phyloP scores from a whole-genome alignment of 2,888 invertebrate genomes.

The Dasysyrphus tricinctus region DNA sequence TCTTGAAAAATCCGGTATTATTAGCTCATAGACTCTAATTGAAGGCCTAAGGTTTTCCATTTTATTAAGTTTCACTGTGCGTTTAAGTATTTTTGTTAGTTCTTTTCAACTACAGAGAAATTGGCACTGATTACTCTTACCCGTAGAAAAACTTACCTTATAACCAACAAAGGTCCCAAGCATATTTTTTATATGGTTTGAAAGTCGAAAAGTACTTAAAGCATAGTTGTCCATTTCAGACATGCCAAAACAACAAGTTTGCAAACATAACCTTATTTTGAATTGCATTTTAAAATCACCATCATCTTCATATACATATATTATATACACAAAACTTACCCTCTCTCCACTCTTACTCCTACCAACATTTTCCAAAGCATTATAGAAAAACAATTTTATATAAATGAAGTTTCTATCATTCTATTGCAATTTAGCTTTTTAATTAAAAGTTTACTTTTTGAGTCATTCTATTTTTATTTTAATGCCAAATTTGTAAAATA shows the following conservation, averaged over 20 bases:
- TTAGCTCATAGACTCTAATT: too few relatives aligned
- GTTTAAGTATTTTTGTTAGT: too few relatives aligned
- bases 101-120: too few relatives aligned
- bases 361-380: neutral
- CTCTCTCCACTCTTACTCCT: too few relatives aligned
- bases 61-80: too few relatives aligned
- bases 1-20: too few relatives aligned
- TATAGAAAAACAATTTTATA: neutral
- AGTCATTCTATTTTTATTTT: neutral
- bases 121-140: too few relatives aligned
- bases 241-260: constrained; percentile 36
- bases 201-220: neutral
- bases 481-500: constrained; percentile 19
- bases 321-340: too few relatives aligned
- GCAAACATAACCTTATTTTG: constrained; percentile 30
- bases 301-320: neutral
- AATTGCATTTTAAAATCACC: constrained; percentile 51
- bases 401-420: neutral
- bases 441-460: constrained; percentile 49
- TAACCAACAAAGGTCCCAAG: too few relatives aligned
- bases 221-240: neutral
- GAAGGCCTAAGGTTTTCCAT: too few relatives aligned
- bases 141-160: too few relatives aligned
- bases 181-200: too few relatives aligned
- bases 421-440: constrained; percentile 29